These are phyloP conservation scores for Cephus nigrinus DNA, from an alignment of 2,888 invertebrate genomes.

Conservation along the genomic window DNA sequence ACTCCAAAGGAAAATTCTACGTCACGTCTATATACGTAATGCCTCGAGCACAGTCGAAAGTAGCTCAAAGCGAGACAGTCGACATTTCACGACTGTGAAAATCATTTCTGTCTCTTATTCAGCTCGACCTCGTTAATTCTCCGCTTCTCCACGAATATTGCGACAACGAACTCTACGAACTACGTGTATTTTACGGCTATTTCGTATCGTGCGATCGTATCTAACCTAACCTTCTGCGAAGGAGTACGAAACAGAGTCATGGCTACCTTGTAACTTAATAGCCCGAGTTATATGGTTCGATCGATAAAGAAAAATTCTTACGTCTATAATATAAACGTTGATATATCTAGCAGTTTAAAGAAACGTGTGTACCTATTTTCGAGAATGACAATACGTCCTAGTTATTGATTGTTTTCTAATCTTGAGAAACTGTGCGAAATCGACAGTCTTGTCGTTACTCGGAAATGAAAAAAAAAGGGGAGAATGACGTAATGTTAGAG, in stretches of 20 bases:
- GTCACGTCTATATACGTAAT: not conserved
- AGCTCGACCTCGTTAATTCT: not conserved
- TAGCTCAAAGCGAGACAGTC: not conserved
- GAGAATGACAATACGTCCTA: not conserved
- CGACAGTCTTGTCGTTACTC: not conserved
- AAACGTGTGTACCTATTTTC: not conserved
- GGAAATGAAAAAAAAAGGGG: not conserved
- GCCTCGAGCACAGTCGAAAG: not conserved
- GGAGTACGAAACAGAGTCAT: too few relatives aligned
- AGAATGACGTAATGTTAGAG: not conserved
- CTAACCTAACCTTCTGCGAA: too few relatives aligned
- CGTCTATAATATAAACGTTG: not conserved
- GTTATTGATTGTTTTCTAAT: not conserved
- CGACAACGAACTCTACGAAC: not conserved
- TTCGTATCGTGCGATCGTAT: too few relatives aligned
- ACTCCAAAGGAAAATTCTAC: not conserved
- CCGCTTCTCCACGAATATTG: not conserved
- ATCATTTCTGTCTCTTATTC: not conserved
- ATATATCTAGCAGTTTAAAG: not conserved
- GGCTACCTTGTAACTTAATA: not conserved
- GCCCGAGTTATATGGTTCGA: not conserved
- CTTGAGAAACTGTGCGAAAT: not conserved
- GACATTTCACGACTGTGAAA: not conserved
- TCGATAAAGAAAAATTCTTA: not conserved
- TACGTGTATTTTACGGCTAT: not conserved